Evolutionary conservation across 37 sponge, comb jelly and placozoan species (phyloP), one percentile per base, ranked within the genome.

Genomic region (Haliclona indistincta): DNA sequence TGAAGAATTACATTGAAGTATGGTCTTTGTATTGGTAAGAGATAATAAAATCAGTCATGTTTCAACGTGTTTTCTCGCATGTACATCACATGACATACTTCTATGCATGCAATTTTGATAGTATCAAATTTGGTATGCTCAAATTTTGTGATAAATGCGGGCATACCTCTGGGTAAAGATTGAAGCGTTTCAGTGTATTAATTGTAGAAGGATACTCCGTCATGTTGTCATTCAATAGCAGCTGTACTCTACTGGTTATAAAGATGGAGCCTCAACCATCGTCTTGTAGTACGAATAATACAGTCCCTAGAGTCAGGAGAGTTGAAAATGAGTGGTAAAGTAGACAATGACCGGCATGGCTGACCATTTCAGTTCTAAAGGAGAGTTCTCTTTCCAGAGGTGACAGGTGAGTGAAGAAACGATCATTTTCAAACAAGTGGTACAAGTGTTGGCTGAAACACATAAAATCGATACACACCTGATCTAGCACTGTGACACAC

Each of bases 201-300:
- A 97, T 94, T 43, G 79, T 83, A 56, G 54, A 13, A 13, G 98
- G 98, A 54, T 84, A 94, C 43, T 97, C 98, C 41, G 98, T 97
- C 28, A 78, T 42, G 42, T 92, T 92, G 73, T 97, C 95, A 23
- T 75, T 34, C 7, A 88, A 25, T 13, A 97, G 42, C 5, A 4
- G 11, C 0, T 64, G 30, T 49, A 94, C 52, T 8, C 98, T 95
- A 10, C 37, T 64, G 0, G 25, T 6, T 19, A 94, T 64, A 15
- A 84, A 65, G 63, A 72, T 78, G n/a, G n/a, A 20, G 93, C 82
- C 17, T 53, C 40, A 11, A 91, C 92, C 7, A 97, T 45, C 0
- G 83, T 91, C 83, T 97, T 97, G 74, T 92, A 97, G 69, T 93
- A 97, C 40, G 95, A 94, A 68, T 91, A 97, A 82, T 97, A 97